phyloP scores from a whole-genome alignment of 2,797 vertebrate species.

The Carcharodon carcharias region DNA sequence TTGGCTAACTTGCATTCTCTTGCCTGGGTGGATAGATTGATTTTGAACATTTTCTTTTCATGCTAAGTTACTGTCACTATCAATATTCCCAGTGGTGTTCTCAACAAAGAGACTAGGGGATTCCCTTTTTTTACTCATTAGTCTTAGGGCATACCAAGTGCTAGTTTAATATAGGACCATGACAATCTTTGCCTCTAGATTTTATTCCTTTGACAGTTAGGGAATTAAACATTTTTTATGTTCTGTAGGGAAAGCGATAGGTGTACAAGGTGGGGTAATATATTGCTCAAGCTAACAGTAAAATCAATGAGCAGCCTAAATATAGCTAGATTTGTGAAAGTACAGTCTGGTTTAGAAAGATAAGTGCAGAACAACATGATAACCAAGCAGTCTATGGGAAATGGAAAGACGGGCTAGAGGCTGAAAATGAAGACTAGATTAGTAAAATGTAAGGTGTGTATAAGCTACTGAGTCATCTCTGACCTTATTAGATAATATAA shows the following conservation, averaged over 20 bases:
- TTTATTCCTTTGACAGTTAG: not conserved
- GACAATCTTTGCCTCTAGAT: not conserved
- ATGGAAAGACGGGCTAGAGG: not conserved
- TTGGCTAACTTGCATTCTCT: constrained; percentile 27
- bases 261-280: not conserved
- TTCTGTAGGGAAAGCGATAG: not conserved
- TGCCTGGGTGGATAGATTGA: not conserved
- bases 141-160: not conserved
- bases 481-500: not conserved
- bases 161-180: not conserved
- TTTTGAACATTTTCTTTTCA: constrained; percentile 13
- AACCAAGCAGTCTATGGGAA: too few species aligned
- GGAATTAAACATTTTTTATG: not conserved
- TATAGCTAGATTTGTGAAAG: not conserved
- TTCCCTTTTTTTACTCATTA: not conserved
- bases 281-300: not conserved
- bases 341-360: not conserved
- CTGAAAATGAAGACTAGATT: not conserved
- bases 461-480: not conserved
- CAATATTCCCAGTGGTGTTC: not conserved
- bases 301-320: not conserved
- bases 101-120: not conserved
- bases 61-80: not conserved
- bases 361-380: not conserved
- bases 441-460: not conserved